phyloP scores from a whole-genome alignment of 2,888 invertebrate genomes.

The Tachina grossa region DNA sequence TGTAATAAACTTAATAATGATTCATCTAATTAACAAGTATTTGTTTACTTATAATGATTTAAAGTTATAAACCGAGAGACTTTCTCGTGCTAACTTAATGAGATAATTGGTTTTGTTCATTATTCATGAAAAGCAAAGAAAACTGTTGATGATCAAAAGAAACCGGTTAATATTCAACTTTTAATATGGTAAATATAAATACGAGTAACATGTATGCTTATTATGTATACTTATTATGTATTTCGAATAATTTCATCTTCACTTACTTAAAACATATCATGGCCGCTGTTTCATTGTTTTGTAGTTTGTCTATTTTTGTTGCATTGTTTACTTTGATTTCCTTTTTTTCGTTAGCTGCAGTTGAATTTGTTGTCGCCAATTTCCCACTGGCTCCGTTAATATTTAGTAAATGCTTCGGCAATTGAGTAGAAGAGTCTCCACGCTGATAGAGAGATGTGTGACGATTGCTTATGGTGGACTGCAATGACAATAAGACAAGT shows the following conservation, averaged over 20 bases:
- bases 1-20: constrained; percentile 20
- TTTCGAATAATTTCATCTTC: constrained; percentile 50
- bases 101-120: background rate
- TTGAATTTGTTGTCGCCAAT: constrained; percentile 42
- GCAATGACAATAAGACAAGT: background rate
- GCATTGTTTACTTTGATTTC: constrained; percentile 69
- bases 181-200: background rate
- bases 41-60: constrained; percentile 29
- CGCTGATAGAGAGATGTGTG: constrained; percentile 80
- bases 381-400: constrained; percentile 64
- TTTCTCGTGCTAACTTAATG: background rate
- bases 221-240: no score
- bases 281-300: constrained; percentile 61
- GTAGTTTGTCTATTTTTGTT: constrained; percentile 44
- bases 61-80: background rate
- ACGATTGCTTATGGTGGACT: constrained; percentile 78
- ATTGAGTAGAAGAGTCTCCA: constrained; percentile 79
- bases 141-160: background rate
- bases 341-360: constrained; percentile 47
- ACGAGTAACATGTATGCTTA: no score
- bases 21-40: constrained; percentile 22
- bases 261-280: constrained; percentile 77
- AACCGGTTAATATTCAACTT: constrained; percentile 22
- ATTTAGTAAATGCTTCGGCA: constrained; percentile 75
- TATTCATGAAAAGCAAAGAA: background rate